A percentile compares a stretch with the other conserved stretches of the same genome.
These are phyloP conservation scores for Cairina moschata DNA, from an alignment of 2,113 vertebrate genomes.

Conservation along the genomic window DNA sequence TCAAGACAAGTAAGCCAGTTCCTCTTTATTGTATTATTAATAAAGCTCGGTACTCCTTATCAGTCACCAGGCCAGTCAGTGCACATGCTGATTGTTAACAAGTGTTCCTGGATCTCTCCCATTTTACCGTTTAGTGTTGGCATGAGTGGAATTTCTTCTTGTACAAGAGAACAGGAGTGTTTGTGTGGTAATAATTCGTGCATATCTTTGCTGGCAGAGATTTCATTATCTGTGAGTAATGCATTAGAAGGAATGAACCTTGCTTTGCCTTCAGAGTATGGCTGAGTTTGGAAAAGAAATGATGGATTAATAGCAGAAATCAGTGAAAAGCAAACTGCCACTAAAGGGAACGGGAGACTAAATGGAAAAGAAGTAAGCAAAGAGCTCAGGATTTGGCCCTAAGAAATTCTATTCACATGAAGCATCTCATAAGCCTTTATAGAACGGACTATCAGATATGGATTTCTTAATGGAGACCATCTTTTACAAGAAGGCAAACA, in stretches of 20 bases:
- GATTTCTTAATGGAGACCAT: not conserved
- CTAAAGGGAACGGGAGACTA: not conserved
- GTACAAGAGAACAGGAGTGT: not conserved
- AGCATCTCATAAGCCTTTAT: not conserved
- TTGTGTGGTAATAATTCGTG: not conserved
- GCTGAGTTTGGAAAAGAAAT: not conserved
- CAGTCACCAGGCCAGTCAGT: not conserved
- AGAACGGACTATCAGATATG: not conserved
- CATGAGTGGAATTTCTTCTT: not conserved
- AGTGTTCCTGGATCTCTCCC: not conserved
- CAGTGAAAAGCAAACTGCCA: not conserved
- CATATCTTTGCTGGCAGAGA: not conserved
- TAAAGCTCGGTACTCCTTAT: not conserved
- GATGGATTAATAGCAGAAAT: not conserved
- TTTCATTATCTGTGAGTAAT: not conserved
- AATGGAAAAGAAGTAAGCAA: not conserved
- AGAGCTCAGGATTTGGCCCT: not conserved
- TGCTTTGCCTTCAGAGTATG: not conserved
- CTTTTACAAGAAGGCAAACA: conserved; percentile 8
- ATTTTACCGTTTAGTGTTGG: not conserved
- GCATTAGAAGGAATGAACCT: not conserved
- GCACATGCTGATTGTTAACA: not conserved
- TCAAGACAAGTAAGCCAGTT: not conserved
- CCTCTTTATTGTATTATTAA: not conserved
- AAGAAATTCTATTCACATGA: not conserved